Conservation (phyloP, 2,113 vertebrate genomes). For the Sarotherodon lohbergeri region DNA sequence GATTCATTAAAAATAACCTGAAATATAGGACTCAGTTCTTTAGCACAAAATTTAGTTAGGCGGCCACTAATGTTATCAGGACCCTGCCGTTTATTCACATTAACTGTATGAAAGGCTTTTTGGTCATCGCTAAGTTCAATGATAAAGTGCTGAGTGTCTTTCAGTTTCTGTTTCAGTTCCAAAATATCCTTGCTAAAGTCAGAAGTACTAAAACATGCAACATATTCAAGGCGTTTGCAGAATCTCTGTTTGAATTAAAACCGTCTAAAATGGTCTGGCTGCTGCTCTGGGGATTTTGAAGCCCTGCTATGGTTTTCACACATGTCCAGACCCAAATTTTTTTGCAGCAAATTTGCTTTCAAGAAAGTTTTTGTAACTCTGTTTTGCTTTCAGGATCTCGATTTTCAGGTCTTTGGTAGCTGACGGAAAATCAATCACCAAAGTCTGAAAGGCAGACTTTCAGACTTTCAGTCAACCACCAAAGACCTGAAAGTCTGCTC, state of each 20-base stretch:
- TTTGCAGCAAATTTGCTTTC: not conserved
- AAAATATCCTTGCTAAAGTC: not conserved
- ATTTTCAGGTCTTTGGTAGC: not conserved
- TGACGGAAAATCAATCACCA: not conserved
- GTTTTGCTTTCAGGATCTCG: not conserved
- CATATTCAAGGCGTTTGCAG: not conserved
- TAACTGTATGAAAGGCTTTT: not conserved
- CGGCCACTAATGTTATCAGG: not conserved
- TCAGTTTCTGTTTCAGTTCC: not conserved
- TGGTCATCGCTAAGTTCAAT: not conserved
- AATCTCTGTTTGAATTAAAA: not conserved
- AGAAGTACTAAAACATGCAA: not conserved
- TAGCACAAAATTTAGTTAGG: not conserved
- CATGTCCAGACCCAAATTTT: not conserved
- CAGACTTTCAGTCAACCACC: not conserved
- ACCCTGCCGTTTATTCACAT: not conserved
- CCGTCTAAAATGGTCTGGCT: rapidly evolving
- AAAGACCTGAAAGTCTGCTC: not conserved
- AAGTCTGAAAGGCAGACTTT: not conserved
- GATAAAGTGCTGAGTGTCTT: not conserved
- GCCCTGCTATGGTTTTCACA: not conserved
- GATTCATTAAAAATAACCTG: not conserved
- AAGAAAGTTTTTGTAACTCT: not conserved
- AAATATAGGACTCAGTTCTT: not conserved
- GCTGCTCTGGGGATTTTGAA: not conserved